phyloP scores from a whole-genome alignment of 2,888 invertebrate genomes.

The Yponomeuta cagnagella region DNA sequence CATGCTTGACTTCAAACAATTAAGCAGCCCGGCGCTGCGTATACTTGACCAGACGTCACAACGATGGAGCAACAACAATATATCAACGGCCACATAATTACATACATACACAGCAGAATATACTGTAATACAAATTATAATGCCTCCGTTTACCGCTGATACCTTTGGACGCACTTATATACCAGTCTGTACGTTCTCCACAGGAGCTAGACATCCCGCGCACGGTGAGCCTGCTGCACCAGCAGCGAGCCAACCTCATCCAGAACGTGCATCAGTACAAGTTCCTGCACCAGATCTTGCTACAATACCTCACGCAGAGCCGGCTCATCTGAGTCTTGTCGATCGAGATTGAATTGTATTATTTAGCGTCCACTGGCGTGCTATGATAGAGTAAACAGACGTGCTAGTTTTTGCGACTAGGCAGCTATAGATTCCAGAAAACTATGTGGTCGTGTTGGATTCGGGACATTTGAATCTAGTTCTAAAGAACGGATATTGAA shows the following conservation, averaged over 20 bases:
- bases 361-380: background rate
- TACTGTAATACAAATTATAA: too few species aligned
- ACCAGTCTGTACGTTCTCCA: background rate
- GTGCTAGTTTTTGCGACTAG: background rate
- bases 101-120: too few species aligned
- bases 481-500: too few species aligned
- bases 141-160: too few species aligned
- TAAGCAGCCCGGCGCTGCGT: background rate
- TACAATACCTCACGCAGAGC: slow-evolving; percentile 90
- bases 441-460: too few species aligned
- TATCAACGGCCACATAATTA: too few species aligned
- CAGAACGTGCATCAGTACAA: slow-evolving; percentile 93
- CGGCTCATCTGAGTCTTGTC: slow-evolving; percentile 81
- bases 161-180: too few species aligned
- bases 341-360: background rate
- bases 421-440: too few species aligned
- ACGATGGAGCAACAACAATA: too few species aligned
- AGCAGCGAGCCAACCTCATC: slow-evolving; percentile 91
- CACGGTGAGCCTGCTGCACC: slow-evolving; percentile 86
- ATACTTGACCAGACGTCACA: background rate
- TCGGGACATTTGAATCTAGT: too few species aligned
- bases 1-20: background rate
- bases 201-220: slow-evolving; percentile 91
- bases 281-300: slow-evolving; percentile 89
- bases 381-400: background rate